Percentiles rank a stretch among this genome's conserved stretches.
Conservation (phyloP, 2,888 invertebrate species). For the Hymenopus coronatus region DNA sequence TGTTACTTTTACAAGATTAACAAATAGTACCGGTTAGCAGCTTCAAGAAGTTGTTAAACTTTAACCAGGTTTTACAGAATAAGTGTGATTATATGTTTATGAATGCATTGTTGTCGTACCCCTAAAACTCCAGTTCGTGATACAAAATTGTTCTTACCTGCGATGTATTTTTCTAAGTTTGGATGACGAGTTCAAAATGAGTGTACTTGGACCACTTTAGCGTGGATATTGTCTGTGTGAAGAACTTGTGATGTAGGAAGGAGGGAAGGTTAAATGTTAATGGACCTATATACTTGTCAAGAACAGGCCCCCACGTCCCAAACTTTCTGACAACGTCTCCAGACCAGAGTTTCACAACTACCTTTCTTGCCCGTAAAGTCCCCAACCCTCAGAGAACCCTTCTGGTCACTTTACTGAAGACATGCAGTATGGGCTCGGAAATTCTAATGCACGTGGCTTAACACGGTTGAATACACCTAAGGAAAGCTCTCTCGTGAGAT, state of each 20-base stretch:
- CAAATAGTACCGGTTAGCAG: no score
- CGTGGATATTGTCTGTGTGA: neutral
- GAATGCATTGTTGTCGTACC: no score
- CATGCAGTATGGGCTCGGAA: neutral
- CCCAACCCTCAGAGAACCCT: neutral
- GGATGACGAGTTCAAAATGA: neutral
- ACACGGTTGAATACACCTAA: neutral
- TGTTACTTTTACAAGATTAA: no score
- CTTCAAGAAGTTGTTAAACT: no score
- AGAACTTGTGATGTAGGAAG: neutral
- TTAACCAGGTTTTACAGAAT: no score
- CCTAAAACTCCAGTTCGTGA: no score
- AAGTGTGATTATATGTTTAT: no score
- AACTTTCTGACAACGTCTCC: neutral
- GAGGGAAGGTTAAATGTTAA: neutral
- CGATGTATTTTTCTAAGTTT: no score
- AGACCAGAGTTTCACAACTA: neutral
- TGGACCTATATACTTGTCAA: neutral
- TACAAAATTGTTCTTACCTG: no score
- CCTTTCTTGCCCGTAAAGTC: neutral
- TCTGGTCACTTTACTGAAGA: neutral
- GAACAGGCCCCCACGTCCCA: neutral
- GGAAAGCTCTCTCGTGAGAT: neutral
- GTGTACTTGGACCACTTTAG: neutral
- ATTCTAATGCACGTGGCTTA: neutral